phyloP scores from a whole-genome alignment of 2,113 vertebrate genomes.

The Ancistrus triradiatus region DNA sequence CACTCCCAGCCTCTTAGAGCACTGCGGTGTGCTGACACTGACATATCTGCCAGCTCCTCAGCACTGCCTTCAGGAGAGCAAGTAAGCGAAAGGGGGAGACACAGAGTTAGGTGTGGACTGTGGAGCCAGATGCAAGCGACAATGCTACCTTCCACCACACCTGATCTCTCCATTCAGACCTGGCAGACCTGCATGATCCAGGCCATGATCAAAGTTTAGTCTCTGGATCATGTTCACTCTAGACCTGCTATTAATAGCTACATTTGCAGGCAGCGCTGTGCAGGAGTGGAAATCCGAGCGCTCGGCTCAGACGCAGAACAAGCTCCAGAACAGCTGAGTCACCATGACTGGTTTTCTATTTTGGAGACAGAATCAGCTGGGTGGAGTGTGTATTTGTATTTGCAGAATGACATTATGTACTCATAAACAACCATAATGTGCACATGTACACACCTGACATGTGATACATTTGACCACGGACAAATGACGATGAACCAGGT shows the following conservation, averaged over 20 bases:
- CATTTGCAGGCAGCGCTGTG: constrained; percentile 6
- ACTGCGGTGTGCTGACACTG: constrained; percentile 52
- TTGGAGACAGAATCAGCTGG: constrained; percentile 17
- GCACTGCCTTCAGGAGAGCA: constrained; percentile 33
- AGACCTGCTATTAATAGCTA: constrained; percentile 42
- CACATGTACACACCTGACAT: too few species aligned
- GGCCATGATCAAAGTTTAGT: constrained; percentile 33
- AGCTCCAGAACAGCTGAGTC: constrained; percentile 49
- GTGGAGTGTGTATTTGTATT: constrained; percentile 1
- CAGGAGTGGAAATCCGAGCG: constrained; percentile 41
- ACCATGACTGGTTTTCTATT: constrained; percentile 42
- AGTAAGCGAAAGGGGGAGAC: constrained; percentile 21
- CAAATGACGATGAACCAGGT: too few species aligned
- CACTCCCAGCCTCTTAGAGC: constrained; percentile 40
- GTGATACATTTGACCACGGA: too few species aligned
- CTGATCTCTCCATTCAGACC: background rate
- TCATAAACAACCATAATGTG: too few species aligned
- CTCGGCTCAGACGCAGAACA: constrained; percentile 34
- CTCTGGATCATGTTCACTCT: constrained; percentile 24
- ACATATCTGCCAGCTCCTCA: constrained; percentile 49
- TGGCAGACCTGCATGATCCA: background rate
- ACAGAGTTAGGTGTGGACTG: constrained; percentile 11
- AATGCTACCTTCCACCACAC: constrained; percentile 1
- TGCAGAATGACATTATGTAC: background rate
- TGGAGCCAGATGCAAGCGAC: constrained; percentile 14